These are phyloP conservation scores for Dynastes tityus DNA, from an alignment of 2,888 invertebrate genomes.

Conservation along the genomic window DNA sequence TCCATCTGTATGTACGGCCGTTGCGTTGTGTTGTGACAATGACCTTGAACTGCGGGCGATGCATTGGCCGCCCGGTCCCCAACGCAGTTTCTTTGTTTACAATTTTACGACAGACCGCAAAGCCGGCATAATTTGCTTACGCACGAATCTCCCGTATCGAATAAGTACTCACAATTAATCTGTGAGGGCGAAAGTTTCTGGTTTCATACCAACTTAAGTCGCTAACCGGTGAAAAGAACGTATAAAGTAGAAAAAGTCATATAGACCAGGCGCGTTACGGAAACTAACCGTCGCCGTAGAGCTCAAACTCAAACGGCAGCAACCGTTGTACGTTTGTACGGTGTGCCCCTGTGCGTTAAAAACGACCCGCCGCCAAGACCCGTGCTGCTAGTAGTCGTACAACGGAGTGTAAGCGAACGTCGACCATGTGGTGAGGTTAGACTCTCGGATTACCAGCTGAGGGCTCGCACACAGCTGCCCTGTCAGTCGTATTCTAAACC, in stretches of 20 bases:
- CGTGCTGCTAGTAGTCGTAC: constrained; percentile 10
- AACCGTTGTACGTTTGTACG: constrained; percentile 3
- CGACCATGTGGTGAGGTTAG: constrained; percentile 61
- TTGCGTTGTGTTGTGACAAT: constrained; percentile 58
- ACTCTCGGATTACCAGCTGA: constrained; percentile 59
- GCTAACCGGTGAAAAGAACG: neutral
- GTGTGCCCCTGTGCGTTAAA: constrained; percentile 4
- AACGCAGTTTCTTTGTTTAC: constrained; percentile 53
- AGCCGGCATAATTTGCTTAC: constrained; percentile 18
- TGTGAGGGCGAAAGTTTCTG: neutral
- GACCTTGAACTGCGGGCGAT: constrained; percentile 65
- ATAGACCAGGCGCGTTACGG: neutral
- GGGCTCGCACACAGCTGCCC: constrained; percentile 58
- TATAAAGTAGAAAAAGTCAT: neutral
- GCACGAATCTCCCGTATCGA: constrained; percentile 2
- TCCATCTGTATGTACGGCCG: constrained; percentile 24
- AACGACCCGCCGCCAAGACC: constrained; percentile 10
- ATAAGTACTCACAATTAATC: constrained; percentile 10
- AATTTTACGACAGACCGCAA: constrained; percentile 27
- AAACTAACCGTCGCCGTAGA: constrained; percentile 8
- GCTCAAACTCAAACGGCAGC: neutral
- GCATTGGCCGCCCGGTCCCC: constrained; percentile 61
- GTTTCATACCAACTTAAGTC: neutral
- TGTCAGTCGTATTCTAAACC: constrained; percentile 62
- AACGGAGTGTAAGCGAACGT: constrained; percentile 48